These are phyloP conservation scores for Lepus europaeus DNA, from an alignment of 2,113 vertebrate genomes.

Conservation along the genomic window DNA sequence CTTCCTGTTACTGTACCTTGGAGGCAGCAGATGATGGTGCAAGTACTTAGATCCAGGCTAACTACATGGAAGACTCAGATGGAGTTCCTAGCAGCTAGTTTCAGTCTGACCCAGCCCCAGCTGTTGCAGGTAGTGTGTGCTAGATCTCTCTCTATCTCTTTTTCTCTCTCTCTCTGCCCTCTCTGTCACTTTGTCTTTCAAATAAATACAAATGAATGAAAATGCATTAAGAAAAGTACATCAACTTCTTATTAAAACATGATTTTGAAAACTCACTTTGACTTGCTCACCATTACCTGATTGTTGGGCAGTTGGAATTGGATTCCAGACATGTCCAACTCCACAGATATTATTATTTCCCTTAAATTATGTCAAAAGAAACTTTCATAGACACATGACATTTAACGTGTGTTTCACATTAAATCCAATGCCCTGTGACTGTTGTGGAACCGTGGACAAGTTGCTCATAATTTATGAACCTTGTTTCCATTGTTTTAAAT, in stretches of 20 bases:
- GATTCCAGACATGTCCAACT: not conserved
- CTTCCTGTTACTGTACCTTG: too few relatives aligned
- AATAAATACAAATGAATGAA: too few relatives aligned
- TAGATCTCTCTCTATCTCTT: too few relatives aligned
- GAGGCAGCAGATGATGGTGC: too few relatives aligned
- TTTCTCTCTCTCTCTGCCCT: too few relatives aligned
- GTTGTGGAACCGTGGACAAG: not conserved
- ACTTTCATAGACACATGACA: not conserved
- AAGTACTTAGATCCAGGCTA: too few relatives aligned
- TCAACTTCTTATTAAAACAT: not conserved
- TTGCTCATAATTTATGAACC: not conserved
- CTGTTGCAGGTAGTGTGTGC: too few relatives aligned
- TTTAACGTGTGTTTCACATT: not conserved
- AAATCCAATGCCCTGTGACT: not conserved
- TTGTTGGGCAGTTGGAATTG: not conserved
- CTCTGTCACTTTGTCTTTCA: too few relatives aligned
- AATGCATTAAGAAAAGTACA: too few relatives aligned
- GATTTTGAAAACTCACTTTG: not conserved
- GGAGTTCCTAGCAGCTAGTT: too few relatives aligned
- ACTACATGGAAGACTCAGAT: too few relatives aligned
- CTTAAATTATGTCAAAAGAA: not conserved
- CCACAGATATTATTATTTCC: not conserved
- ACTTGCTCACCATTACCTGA: not conserved
- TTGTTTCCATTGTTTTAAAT: not conserved
- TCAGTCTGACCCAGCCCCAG: too few relatives aligned